Evolutionary conservation across 2,888 invertebrate genomes (phyloP), one percentile per base, ranked within the genome.

Genomic region (Chesias legatella): DNA sequence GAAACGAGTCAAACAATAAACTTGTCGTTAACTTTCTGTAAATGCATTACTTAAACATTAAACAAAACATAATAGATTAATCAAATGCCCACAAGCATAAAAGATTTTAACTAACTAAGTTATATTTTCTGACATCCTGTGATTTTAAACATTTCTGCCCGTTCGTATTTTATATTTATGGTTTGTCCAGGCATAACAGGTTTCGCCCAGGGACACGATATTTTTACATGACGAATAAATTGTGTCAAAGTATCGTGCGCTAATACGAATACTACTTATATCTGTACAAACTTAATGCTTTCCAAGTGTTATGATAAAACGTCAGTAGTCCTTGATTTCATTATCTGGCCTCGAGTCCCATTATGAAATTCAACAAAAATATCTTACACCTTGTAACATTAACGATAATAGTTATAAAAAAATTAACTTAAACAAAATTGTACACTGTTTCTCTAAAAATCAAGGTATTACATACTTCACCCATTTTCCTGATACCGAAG

Each of bases 351-450:
- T 40, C 22, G 23, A 39, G 35, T 40, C 39, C 39, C 49, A 72
- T 65, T 63, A 66, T 66, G 50, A 64, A 59, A 60, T 67, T 69
- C 53, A 73, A 73, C 70, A 72, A 69, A 79, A 73, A 65, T 67
- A 62, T 20, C 13, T 27, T 5, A 4, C 6, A 10, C 11, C 10
- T 27, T 6, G 2, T 27, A 27, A 27, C 10, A 10, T 9, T 7
- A 10, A 10, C 6, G 4, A 27, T 7, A 11, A 67, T 63, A 64
- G 61, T 68, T 67, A 65, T n/a, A n/a, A n/a, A 66, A 61, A 56
- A 62, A 65, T 67, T 60, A 63, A 63, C 61, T 47, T 39, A 37
- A 44, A 49, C 35, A 44, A 46, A 49, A 55, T 50, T 49, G 46
- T 47, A 22, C 33, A 38, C 53, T 53, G 41, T 47, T 55, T 56